Conservation (phyloP, 2,113 vertebrate species). For the Aspiorhynchus laticeps region DNA sequence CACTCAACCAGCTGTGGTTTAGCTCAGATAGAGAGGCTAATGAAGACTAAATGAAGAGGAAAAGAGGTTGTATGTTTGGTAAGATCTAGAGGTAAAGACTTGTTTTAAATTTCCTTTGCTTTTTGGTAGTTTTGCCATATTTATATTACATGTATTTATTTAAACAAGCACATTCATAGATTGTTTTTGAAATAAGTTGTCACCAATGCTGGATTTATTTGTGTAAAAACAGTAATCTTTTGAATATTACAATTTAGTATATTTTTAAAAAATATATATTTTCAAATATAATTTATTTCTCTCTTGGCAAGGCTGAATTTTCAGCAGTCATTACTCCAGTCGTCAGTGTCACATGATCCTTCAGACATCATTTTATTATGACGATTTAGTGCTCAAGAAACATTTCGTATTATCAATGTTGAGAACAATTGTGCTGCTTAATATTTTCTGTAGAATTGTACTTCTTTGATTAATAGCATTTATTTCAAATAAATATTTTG, state of each 20-base stretch:
- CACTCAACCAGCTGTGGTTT: conserved; percentile 64
- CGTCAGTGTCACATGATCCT: not conserved
- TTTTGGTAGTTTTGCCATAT: not conserved
- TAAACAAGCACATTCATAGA: not conserved
- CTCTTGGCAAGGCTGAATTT: not conserved
- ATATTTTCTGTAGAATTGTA: not conserved
- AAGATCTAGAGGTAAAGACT: not conserved
- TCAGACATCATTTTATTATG: not conserved
- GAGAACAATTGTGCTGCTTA: not conserved
- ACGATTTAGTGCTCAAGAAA: not conserved
- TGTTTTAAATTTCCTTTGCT: not conserved
- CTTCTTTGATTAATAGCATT: not conserved
- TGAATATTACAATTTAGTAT: not conserved
- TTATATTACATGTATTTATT: not conserved
- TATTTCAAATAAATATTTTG: not conserved
- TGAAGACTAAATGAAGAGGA: not conserved
- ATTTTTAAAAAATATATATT: not conserved
- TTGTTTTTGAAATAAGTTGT: not conserved
- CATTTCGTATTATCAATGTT: not conserved
- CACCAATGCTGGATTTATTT: not conserved
- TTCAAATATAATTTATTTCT: not conserved
- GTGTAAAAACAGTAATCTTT: not conserved
- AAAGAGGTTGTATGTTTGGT: not conserved
- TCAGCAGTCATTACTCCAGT: not conserved
- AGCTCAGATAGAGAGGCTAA: conserved; percentile 56